phyloP scores from a whole-genome alignment of 2,888 invertebrate species.

The Zonitis immaculata region DNA sequence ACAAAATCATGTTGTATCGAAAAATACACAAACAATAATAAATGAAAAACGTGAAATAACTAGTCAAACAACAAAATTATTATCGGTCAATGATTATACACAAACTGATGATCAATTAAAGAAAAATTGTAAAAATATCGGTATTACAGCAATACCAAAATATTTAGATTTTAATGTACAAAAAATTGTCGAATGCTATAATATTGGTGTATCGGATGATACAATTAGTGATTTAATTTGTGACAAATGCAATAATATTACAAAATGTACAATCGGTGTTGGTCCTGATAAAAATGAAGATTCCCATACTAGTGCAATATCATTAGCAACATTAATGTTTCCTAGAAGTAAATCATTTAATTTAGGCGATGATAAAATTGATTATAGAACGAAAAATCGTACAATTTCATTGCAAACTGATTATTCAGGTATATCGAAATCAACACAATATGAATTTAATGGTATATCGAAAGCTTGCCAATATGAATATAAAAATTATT shows the following conservation, averaged over 20 bases:
- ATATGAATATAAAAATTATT: slow-evolving; percentile 29
- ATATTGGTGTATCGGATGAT: slow-evolving; percentile 53
- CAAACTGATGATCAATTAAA: slow-evolving; percentile 32
- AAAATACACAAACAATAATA: slow-evolving; percentile 36
- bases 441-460: slow-evolving; percentile 35
- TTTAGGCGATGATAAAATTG: slow-evolving; percentile 54
- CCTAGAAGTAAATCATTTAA: slow-evolving; percentile 58
- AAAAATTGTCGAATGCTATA: slow-evolving; percentile 46
- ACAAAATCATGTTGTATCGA: slow-evolving; percentile 19
- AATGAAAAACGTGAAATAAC: slow-evolving; percentile 30
- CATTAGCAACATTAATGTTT: slow-evolving; percentile 49
- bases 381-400: slow-evolving; percentile 47
- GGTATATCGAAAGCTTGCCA: slow-evolving; percentile 39
- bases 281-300: slow-evolving; percentile 50
- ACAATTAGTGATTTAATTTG: slow-evolving; percentile 51
- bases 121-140: slow-evolving; percentile 33
- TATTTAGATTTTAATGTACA: slow-evolving; percentile 43
- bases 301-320: slow-evolving; percentile 44
- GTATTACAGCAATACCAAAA: slow-evolving; percentile 43
- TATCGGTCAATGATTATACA: slow-evolving; percentile 21
- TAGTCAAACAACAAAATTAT: slow-evolving; percentile 31
- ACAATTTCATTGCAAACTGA: slow-evolving; percentile 49
- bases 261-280: slow-evolving; percentile 55
- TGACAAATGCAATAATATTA: slow-evolving; percentile 50
- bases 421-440: slow-evolving; percentile 27